Evolutionary conservation across 2,797 vertebrate genomes (phyloP).

Genomic region (Chelmon rostratus): DNA sequence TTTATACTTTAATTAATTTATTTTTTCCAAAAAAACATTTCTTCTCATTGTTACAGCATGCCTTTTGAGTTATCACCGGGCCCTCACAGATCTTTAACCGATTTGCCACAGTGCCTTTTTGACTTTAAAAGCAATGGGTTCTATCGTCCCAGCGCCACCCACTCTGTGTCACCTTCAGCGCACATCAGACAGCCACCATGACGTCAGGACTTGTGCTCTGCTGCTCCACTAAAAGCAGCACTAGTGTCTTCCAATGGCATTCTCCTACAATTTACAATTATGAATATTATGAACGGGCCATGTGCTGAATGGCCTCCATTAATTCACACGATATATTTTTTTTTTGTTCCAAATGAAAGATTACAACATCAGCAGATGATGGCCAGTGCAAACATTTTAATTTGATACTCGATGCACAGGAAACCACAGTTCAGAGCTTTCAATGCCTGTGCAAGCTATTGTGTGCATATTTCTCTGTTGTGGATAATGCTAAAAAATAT

Average conservation of each 20-base stretch:
- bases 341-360: conserved; percentile 28
- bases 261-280: conserved; percentile 38
- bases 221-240: conserved; percentile 25
- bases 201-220: conserved; percentile 30
- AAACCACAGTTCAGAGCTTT: conserved; percentile 47
- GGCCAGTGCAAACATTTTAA: conserved; percentile 42
- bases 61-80: conserved; percentile 34
- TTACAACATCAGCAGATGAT: conserved; percentile 26
- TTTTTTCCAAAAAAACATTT: neutral
- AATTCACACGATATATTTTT: conserved; percentile 27
- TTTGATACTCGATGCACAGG: conserved; percentile 32
- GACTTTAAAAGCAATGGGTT: conserved; percentile 55
- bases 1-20: conserved; percentile 3
- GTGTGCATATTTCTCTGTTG: conserved; percentile 30
- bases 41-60: conserved; percentile 17
- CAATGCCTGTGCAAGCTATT: conserved; percentile 10
- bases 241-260: neutral
- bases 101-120: conserved; percentile 51
- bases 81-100: conserved; percentile 35
- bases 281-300: conserved; percentile 33
- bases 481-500: conserved; percentile 7
- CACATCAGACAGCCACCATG: conserved; percentile 32
- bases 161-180: conserved; percentile 58
- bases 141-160: conserved; percentile 31
- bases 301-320: conserved; percentile 26